Evolutionary conservation across 1,140 invertebrate species (phyloP).

Genomic region (Uloborus diversus): DNA sequence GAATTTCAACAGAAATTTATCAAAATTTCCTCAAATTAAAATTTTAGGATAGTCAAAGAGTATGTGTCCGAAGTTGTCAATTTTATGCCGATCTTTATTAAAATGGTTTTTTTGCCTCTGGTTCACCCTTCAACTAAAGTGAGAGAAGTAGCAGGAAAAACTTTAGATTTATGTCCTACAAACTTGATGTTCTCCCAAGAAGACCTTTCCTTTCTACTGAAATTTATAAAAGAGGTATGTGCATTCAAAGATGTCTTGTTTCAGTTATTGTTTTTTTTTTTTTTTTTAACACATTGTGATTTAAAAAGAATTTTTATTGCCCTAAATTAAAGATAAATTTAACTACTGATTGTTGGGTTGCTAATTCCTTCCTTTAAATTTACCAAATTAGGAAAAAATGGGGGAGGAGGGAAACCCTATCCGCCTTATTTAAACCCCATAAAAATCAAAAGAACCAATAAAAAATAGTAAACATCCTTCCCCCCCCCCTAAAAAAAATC

Average conservation of each 20-base stretch:
- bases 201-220: slow-evolving; percentile 4
- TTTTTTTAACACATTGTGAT: neutral
- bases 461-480: too few relatives aligned
- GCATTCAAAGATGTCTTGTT: neutral
- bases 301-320: neutral
- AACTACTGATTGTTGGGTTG: neutral
- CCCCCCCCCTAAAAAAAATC: too few relatives aligned
- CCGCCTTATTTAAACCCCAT: too few relatives aligned
- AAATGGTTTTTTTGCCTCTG: slow-evolving; percentile 8
- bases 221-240: slow-evolving; percentile 30
- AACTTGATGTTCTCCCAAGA: slow-evolving; percentile 14
- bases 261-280: neutral
- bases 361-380: neutral
- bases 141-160: slow-evolving; percentile 22
- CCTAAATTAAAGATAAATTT: neutral
- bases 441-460: too few relatives aligned
- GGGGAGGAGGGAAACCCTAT: too few relatives aligned
- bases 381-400: too few relatives aligned
- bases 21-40: neutral
- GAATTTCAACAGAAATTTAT: neutral
- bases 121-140: neutral
- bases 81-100: slow-evolving; percentile 13
- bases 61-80: neutral
- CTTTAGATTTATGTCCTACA: slow-evolving; percentile 18
- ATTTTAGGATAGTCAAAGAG: slow-evolving; percentile 10